Evolutionary conservation across 1,140 invertebrate genomes (phyloP).

Genomic region (Euura saliciscinereae): DNA sequence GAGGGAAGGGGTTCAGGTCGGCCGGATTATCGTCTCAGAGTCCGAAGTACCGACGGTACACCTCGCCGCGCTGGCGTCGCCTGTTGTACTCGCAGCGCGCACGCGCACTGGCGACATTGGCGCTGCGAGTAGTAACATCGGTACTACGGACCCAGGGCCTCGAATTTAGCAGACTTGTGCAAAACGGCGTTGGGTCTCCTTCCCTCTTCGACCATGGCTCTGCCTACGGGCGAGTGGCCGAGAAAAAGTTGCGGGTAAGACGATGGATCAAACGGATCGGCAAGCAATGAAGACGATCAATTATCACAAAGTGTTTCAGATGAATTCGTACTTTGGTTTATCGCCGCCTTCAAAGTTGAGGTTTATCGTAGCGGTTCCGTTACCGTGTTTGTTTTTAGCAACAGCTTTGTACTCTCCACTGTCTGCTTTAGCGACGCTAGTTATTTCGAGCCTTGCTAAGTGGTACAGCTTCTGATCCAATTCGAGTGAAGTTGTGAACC

Average conservation of each 20-base stretch:
- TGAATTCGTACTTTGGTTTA: conserved; percentile 78
- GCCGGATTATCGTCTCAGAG: no score
- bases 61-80: no score
- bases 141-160: no score
- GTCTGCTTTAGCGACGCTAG: conserved; percentile 81
- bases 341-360: conserved; percentile 92
- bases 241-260: conserved; percentile 17
- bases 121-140: no score
- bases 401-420: conserved; percentile 92
- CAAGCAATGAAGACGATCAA: neutral
- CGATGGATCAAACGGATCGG: conserved; percentile 14
- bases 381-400: conserved; percentile 90
- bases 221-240: neutral
- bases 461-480: conserved; percentile 89
- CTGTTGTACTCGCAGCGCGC: no score
- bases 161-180: no score
- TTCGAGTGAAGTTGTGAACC: conserved; percentile 79
- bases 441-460: conserved; percentile 84
- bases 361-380: conserved; percentile 93
- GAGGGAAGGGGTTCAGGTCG: no score
- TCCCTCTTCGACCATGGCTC: neutral
- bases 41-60: no score
- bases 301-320: neutral
- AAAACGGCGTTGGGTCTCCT: no score
- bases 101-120: no score